These are phyloP conservation scores for Tridacna gigas DNA, from an alignment of 2,888 invertebrate genomes.

Conservation along the genomic window DNA sequence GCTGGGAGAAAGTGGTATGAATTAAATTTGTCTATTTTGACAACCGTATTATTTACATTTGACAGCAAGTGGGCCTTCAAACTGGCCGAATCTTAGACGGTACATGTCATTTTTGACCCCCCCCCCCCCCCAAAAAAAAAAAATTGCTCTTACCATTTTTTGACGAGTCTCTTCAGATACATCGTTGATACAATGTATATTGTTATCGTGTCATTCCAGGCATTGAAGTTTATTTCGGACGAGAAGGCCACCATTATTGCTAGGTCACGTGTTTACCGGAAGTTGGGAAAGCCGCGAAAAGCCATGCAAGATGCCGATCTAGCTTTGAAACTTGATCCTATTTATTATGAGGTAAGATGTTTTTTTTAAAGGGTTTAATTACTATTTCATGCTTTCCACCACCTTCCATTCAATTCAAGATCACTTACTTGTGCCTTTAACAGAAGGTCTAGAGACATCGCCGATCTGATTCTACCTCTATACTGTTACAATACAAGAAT, in stretches of 20 bases:
- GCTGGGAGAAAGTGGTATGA: no score
- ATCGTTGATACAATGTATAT: no score
- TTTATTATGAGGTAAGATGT: conserved; percentile 64
- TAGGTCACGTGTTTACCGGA: conserved; percentile 67
- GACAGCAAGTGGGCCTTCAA: neutral
- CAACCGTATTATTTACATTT: neutral
- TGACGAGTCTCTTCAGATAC: no score
- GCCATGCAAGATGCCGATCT: conserved; percentile 70
- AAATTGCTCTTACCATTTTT: no score
- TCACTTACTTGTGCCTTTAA: conserved; percentile 1
- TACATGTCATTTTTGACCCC: no score
- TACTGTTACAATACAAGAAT: neutral
- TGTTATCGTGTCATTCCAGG: conserved; percentile 51
- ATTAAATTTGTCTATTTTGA: no score
- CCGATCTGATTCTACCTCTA: neutral
- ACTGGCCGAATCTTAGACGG: no score
- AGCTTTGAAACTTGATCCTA: conserved; percentile 65
- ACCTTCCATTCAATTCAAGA: neutral
- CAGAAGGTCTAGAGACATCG: neutral
- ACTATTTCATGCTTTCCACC: no score
- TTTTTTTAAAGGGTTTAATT: no score
- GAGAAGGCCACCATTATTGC: conserved; percentile 66
- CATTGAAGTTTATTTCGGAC: conserved; percentile 68
- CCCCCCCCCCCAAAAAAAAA: no score
- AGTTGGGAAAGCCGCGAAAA: conserved; percentile 67